Percentiles rank a stretch among this genome's conserved stretches.
phyloP scores from a whole-genome alignment of 2,797 vertebrate genomes.

The Sebastes hopkinsi region DNA sequence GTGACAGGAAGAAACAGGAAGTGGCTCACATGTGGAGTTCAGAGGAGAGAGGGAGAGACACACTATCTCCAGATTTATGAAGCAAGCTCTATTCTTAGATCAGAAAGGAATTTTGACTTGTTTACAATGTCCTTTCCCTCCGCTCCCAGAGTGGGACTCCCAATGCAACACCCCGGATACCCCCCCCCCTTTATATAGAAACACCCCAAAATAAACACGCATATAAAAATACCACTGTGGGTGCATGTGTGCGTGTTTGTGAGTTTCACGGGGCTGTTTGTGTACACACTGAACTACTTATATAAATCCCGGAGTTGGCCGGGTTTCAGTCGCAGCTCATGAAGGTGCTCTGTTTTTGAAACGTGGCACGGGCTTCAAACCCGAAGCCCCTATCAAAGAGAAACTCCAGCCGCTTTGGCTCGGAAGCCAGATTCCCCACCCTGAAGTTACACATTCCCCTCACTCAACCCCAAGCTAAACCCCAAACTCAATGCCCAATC shows the following conservation, averaged over 20 bases:
- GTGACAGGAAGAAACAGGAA: background rate
- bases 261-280: slow-evolving; percentile 59
- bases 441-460: slow-evolving; percentile 47
- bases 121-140: slow-evolving; percentile 69
- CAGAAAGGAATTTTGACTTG: slow-evolving; percentile 67
- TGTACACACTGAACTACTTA: slow-evolving; percentile 69
- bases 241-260: slow-evolving; percentile 38
- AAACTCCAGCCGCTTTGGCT: slow-evolving; percentile 53
- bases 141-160: slow-evolving; percentile 57
- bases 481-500: slow-evolving; percentile 17
- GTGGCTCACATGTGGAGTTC: background rate
- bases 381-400: slow-evolving; percentile 70
- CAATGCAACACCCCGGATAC: slow-evolving; percentile 68
- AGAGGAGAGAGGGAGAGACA: slow-evolving; percentile 30
- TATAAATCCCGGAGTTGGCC: slow-evolving; percentile 65
- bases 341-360: slow-evolving; percentile 73
- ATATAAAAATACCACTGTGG: slow-evolving; percentile 70
- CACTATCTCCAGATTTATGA: slow-evolving; percentile 60
- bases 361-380: slow-evolving; percentile 66
- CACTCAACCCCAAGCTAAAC: slow-evolving; percentile 20
- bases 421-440: slow-evolving; percentile 53
- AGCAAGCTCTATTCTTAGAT: slow-evolving; percentile 77
- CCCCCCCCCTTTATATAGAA: slow-evolving; percentile 71
- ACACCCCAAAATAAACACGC: slow-evolving; percentile 70
- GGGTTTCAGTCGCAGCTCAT: slow-evolving; percentile 62